Evolutionary conservation across 1,140 invertebrate genomes (phyloP), one percentile per base, ranked within the genome.

Genomic region (Dreissena polymorpha): DNA sequence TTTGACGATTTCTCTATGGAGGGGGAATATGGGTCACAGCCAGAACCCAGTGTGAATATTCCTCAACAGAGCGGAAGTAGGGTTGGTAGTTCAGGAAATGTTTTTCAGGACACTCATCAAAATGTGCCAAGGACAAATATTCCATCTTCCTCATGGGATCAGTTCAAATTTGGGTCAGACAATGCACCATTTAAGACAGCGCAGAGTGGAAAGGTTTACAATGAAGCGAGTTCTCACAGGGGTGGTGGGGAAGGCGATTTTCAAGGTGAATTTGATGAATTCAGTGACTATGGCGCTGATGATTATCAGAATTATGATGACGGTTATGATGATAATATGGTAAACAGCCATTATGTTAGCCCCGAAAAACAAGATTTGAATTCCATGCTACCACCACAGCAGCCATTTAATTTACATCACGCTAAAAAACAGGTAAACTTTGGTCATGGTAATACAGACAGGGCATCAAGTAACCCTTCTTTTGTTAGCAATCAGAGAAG

Each of bases 271-370:
- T 60, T 60, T 60, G 57, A 60, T n/a, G 57, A 60, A n/a, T 60
- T 60, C 21, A 10, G 57, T 60, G 57, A 18, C 16, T 2, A 60
- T 18, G 57, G 57, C 12, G 8, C 2, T 39, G 2, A 5, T 60
- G 57, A 60, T 23, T 60, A 60, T 12, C 16, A 60, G 21, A 23
- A 23, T 60, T 60, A 60, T 10, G 57, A 60, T 60, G 57, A 60
- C 10, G 57, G 57, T 6, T 60, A 60, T 60, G 57, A 60, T 60
- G 57, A 60, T 60, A 60, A 60, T 60, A 60, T 60, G 57, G 21
- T 60, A 60, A 60, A 60, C 21, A 60, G 10, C 10, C 3, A 60
- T 23, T 60, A 60, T 10, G 21, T 60, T 60, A 60, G 57, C 10
- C 57, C 57, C 2, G 57, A 60, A 23, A 60, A 60, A 60, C 16